Conservation (phyloP, 1,140 invertebrate genomes). For the Eueides isabella region DNA sequence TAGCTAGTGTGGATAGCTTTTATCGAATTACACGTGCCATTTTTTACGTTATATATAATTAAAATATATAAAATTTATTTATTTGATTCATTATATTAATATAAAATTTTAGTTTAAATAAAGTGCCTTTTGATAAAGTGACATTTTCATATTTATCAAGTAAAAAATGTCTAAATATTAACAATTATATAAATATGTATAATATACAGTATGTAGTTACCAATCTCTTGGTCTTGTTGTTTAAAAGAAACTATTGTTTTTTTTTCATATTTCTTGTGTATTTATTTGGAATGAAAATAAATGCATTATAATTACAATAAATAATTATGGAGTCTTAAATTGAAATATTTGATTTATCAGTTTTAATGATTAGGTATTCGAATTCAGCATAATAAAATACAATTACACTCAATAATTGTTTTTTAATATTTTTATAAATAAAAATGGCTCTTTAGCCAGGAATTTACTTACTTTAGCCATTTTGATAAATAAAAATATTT, state of each 20-base stretch:
- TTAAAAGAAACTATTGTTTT: not conserved
- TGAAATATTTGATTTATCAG: not conserved
- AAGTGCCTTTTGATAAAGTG: not conserved
- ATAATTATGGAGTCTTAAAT: not conserved
- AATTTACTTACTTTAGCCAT: no score
- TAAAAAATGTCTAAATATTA: not conserved
- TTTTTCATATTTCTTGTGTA: not conserved
- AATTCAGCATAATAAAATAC: conserved; percentile 1
- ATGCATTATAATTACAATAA: not conserved
- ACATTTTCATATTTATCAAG: not conserved
- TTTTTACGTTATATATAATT: not conserved
- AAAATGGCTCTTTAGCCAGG: no score
- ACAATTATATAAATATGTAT: not conserved
- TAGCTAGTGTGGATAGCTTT: not conserved
- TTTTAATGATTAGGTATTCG: not conserved
- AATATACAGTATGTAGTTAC: not conserved
- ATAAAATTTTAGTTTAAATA: not conserved
- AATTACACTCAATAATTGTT: not conserved
- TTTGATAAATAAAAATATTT: no score
- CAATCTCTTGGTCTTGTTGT: not conserved
- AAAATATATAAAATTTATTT: not conserved
- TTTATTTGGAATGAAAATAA: not conserved
- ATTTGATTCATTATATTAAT: not conserved
- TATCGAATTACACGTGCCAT: not conserved
- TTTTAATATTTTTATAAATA: not conserved